Conservation (phyloP, 2,113 vertebrate genomes). For the Podarcis muralis region DNA sequence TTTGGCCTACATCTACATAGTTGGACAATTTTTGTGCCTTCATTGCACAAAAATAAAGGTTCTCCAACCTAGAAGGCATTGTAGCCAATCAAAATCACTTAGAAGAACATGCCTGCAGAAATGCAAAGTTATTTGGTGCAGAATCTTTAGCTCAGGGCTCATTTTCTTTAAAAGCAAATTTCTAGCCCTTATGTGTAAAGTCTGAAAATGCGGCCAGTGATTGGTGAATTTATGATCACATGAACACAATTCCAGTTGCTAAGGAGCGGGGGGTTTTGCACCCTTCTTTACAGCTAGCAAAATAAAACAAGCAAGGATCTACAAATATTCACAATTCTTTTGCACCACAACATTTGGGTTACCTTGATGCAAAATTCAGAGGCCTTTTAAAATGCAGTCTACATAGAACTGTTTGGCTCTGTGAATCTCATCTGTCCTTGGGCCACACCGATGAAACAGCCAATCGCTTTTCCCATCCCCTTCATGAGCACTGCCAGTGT, state of each 20-base stretch:
- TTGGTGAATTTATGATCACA: not conserved
- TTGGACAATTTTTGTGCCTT: not conserved
- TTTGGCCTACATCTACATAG: not conserved
- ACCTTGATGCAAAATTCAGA: not conserved
- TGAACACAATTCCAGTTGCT: not conserved
- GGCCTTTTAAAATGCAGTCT: not conserved
- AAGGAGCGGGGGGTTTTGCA: not conserved
- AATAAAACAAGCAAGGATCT: not conserved
- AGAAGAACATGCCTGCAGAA: not conserved
- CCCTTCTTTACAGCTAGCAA: not conserved
- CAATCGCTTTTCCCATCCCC: not conserved
- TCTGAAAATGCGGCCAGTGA: not conserved
- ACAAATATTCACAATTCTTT: not conserved
- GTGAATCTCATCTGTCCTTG: not conserved
- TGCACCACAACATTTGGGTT: not conserved
- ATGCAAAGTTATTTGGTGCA: not conserved
- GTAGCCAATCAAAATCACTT: not conserved
- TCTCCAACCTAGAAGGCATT: not conserved
- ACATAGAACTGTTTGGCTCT: not conserved
- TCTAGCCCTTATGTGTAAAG: not conserved
- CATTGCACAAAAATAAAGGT: not conserved
- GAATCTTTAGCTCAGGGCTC: not conserved
- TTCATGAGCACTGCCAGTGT: not conserved
- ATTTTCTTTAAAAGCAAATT: not conserved
- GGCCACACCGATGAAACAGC: not conserved